Percentiles rank a stretch among this genome's conserved stretches.
Conservation (phyloP, 2,797 vertebrate genomes). For the Rhinoraja longicauda region DNA sequence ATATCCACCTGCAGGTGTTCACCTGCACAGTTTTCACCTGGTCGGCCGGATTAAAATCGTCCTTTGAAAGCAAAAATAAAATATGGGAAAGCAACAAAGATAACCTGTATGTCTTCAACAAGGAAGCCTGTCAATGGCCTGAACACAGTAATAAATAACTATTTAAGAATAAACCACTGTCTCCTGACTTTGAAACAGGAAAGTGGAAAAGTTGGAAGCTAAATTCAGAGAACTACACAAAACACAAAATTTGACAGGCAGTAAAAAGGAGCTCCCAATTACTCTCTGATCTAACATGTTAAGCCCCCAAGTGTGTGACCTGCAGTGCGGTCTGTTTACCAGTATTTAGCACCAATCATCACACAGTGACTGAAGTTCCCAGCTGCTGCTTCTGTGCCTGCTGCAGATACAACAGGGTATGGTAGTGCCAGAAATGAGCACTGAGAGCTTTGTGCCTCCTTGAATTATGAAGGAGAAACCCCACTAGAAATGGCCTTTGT, state of each 20-base stretch:
- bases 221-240: neutral
- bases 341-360: conserved; percentile 2
- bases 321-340: conserved; percentile 28
- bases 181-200: neutral
- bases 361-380: conserved; percentile 29
- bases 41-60: neutral
- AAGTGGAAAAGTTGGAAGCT: neutral
- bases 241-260: neutral
- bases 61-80: neutral
- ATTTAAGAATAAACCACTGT: neutral
- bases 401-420: neutral
- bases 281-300: conserved; percentile 29
- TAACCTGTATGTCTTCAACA: neutral
- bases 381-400: conserved; percentile 21
- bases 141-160: neutral
- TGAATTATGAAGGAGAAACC: neutral
- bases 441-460: neutral
- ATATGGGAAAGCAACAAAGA: neutral
- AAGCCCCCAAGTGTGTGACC: conserved; percentile 23
- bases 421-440: neutral
- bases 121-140: neutral
- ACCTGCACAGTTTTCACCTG: neutral
- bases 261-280: conserved; percentile 14
- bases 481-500: neutral
- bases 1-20: neutral